Evolutionary conservation across 1,140 invertebrate genomes (phyloP).

Genomic region (Melanaphis sacchari): DNA sequence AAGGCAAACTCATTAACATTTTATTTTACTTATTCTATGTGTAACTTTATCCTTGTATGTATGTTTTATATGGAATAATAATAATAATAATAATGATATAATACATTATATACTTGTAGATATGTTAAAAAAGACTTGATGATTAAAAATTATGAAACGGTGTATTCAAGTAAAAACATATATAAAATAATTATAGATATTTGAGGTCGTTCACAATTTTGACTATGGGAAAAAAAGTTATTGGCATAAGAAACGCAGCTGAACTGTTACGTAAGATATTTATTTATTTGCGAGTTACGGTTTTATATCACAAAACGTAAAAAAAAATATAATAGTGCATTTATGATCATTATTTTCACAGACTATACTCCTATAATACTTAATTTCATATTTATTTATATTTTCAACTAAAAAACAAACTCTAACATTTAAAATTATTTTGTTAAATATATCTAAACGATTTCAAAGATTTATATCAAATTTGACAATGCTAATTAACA

Average conservation of each 20-base stretch:
- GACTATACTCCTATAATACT: background rate
- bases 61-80: conserved; percentile 28
- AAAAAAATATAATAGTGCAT: background rate
- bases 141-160: too few relatives aligned
- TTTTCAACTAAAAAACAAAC: background rate
- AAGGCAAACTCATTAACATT: background rate
- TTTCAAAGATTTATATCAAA: too few relatives aligned
- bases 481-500: too few relatives aligned
- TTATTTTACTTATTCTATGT: background rate
- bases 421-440: background rate
- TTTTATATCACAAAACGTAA: background rate
- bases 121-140: background rate
- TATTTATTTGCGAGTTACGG: background rate
- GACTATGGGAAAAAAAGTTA: background rate
- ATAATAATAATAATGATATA: background rate
- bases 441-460: too few relatives aligned
- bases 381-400: background rate
- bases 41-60: background rate
- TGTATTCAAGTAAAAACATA: background rate
- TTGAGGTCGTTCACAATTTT: background rate
- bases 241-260: background rate
- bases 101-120: background rate
- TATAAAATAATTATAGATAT: background rate
- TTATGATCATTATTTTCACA: conserved; percentile 2
- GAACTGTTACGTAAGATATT: background rate